A percentile compares a stretch with the other conserved stretches of the same genome.
phyloP scores from a whole-genome alignment of 2,888 invertebrate species.

The Epinotia demarniana region DNA sequence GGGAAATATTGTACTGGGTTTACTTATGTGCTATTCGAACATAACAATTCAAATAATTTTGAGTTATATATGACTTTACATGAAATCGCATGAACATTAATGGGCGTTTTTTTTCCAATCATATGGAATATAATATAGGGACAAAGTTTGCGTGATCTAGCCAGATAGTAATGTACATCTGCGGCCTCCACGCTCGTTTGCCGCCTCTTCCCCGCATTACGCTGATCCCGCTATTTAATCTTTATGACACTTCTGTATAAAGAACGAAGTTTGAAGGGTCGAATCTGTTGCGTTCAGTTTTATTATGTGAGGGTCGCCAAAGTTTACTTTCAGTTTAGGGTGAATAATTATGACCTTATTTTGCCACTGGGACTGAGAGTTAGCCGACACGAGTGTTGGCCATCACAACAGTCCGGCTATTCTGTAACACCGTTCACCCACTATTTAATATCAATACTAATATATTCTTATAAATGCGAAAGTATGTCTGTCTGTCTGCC shows the following conservation, averaged over 20 bases:
- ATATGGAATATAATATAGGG: too few species aligned
- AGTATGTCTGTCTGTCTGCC: too few species aligned
- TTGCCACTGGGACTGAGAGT: neutral
- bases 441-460: too few species aligned
- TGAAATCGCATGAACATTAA: too few species aligned
- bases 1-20: too few species aligned
- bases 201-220: neutral
- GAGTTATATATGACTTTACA: too few species aligned
- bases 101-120: rapidly evolving
- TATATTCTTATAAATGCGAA: too few species aligned
- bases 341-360: conserved; percentile 1
- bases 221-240: conserved; percentile 17
- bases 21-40: too few species aligned
- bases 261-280: neutral
- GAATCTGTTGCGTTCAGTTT: conserved; percentile 7
- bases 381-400: too few species aligned
- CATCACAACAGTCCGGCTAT: too few species aligned
- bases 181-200: neutral
- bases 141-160: neutral
- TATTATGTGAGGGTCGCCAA: conserved; percentile 4
- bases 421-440: too few species aligned
- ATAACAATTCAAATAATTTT: too few species aligned
- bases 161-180: neutral
- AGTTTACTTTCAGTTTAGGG: conserved; percentile 16
- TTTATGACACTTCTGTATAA: conserved; percentile 8